Percentiles rank a stretch among this genome's conserved stretches.
These are phyloP conservation scores for Polydesmus complanatus DNA, from an alignment of 2,888 invertebrate genomes.

Conservation along the genomic window DNA sequence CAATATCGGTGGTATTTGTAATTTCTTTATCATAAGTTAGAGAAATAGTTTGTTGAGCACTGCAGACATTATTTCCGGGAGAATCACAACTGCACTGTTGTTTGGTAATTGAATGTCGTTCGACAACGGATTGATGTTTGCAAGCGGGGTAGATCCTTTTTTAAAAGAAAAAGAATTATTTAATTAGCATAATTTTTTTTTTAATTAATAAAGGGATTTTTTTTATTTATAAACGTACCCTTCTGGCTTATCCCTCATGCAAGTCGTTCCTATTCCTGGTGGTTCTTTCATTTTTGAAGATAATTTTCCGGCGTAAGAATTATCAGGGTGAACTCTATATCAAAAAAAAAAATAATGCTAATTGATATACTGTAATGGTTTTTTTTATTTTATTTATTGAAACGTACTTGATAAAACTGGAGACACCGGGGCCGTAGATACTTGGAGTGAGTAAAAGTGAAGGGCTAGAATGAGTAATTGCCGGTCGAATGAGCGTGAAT, in stretches of 20 bases:
- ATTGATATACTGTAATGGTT: not conserved
- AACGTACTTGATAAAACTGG: conserved; percentile 24
- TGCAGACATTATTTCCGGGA: not conserved
- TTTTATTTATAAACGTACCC: too few relatives aligned
- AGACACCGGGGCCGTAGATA: conserved; percentile 28
- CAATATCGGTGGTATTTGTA: conserved; percentile 22
- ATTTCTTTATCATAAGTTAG: not conserved
- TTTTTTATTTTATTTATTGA: not conserved
- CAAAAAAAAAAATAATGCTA: not conserved
- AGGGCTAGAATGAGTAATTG: conserved; percentile 23
- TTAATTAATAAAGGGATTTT: too few relatives aligned
- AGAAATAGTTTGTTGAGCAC: not conserved
- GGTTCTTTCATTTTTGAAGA: not conserved
- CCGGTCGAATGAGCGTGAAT: conserved; percentile 28
- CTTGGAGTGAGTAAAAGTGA: conserved; percentile 28
- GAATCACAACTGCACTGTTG: not conserved
- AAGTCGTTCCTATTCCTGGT: conserved; percentile 12
- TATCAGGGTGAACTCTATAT: conserved; percentile 1
- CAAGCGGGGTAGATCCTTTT: not conserved
- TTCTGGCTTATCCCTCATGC: not conserved
- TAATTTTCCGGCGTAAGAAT: not conserved
- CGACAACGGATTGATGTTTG: not conserved
- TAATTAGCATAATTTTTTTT: too few relatives aligned
- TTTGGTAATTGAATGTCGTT: not conserved
- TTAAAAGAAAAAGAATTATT: not conserved